Evolutionary conservation across 2,888 invertebrate genomes (phyloP).

Genomic region (Periphyllus acericola): DNA sequence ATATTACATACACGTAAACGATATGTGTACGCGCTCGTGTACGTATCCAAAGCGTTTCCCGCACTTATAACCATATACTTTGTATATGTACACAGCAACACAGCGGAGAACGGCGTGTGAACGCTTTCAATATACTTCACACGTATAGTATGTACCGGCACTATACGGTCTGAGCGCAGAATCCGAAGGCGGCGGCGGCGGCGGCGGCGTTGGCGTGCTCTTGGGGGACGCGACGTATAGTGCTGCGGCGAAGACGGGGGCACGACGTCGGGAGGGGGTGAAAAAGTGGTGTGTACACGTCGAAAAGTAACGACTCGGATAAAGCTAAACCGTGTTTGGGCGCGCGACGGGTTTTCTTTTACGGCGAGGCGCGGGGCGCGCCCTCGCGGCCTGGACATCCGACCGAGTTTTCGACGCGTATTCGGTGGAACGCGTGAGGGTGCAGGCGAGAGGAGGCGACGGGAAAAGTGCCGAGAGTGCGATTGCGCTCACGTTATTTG

Average conservation of each 20-base stretch:
- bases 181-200: slow-evolving; percentile 1
- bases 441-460: neutral
- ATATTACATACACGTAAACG: too few species aligned
- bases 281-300: neutral
- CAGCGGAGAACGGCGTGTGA: slow-evolving; percentile 13
- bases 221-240: slow-evolving; percentile 16
- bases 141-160: neutral
- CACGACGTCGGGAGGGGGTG: neutral
- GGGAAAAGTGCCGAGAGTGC: neutral
- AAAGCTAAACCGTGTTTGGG: slow-evolving; percentile 59
- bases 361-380: neutral
- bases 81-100: neutral
- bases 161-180: neutral
- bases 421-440: neutral
- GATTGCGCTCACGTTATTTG: neutral
- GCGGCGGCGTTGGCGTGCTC: too few species aligned
- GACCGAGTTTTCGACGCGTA: slow-evolving; percentile 42
- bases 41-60: slow-evolving; percentile 34
- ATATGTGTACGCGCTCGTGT: neutral
- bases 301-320: slow-evolving; percentile 50
- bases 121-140: slow-evolving; percentile 10
- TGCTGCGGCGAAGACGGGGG: neutral
- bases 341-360: slow-evolving; percentile 57
- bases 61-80: neutral
- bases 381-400: slow-evolving; percentile 26